Conservation (phyloP, 2,888 invertebrate genomes). For the Hyalella azteca region DNA sequence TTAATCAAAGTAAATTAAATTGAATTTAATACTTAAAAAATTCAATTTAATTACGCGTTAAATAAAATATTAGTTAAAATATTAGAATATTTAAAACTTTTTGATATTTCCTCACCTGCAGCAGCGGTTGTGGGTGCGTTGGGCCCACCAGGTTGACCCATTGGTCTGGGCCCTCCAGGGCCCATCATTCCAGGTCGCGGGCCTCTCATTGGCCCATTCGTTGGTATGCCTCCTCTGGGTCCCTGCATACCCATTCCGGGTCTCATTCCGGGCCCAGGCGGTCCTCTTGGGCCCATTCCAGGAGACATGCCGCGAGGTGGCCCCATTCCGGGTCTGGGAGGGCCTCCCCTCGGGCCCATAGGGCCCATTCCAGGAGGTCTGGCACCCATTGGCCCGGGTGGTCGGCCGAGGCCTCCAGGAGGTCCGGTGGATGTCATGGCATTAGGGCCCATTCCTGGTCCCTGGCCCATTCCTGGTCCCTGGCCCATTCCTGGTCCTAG, state of each 20-base stretch:
- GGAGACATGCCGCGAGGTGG: slow-evolving; percentile 51
- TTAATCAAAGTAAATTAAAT: too few species aligned
- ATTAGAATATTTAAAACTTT: too few species aligned
- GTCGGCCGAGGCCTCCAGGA: slow-evolving; percentile 42
- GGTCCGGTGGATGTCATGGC: slow-evolving; percentile 40
- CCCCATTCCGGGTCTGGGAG: slow-evolving; percentile 43
- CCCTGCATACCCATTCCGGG: slow-evolving; percentile 55
- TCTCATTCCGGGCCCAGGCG: slow-evolving; percentile 42
- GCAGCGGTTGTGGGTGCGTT: not conserved
- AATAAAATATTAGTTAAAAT: too few species aligned
- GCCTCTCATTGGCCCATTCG: slow-evolving; percentile 54
- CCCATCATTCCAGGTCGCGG: slow-evolving; percentile 58
- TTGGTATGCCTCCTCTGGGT: slow-evolving; percentile 47
- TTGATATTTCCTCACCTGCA: not conserved
- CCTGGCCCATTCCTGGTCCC: slow-evolving; percentile 41
- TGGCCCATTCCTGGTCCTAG: slow-evolving; percentile 51
- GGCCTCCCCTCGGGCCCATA: slow-evolving; percentile 50
- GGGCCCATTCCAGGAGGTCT: slow-evolving; percentile 50
- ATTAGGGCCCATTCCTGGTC: not conserved
- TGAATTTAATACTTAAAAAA: too few species aligned
- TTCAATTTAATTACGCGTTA: too few species aligned
- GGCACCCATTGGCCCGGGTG: slow-evolving; percentile 47
- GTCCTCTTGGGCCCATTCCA: slow-evolving; percentile 49
- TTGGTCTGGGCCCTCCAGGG: slow-evolving; percentile 52
- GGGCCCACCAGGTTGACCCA: slow-evolving; percentile 46